Conservation (phyloP, 64 coral and sea anemone species). For the Astreopora myriophthalma region DNA sequence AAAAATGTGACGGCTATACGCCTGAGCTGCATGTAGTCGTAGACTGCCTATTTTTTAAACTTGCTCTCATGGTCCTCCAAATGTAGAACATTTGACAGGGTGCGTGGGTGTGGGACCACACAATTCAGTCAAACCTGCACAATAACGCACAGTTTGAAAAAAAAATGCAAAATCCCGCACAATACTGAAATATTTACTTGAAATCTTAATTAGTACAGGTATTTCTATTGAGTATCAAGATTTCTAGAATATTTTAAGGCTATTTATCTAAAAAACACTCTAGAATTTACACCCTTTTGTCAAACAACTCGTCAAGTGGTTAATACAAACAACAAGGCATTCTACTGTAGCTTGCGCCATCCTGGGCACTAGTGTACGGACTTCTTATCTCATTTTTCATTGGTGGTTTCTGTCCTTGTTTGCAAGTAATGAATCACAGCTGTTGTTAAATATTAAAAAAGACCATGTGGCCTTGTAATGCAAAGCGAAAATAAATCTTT, state of each 20-base stretch:
- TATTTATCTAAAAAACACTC: not conserved
- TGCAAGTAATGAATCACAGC: constrained; percentile 10
- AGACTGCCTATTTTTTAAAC: constrained; percentile 86
- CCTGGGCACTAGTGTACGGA: constrained; percentile 35
- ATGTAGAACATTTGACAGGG: constrained; percentile 46
- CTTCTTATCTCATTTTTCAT: too few species aligned
- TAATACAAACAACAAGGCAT: constrained; percentile 48
- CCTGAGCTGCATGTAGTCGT: constrained; percentile 89
- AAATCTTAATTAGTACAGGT: constrained; percentile 45
- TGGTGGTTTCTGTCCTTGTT: not conserved
- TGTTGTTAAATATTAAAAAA: not conserved
- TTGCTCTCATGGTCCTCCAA: too few species aligned
- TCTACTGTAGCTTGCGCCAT: constrained; percentile 39
- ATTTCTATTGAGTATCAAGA: constrained; percentile 29
- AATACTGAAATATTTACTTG: constrained; percentile 52
- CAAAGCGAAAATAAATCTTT: not conserved
- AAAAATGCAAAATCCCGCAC: constrained; percentile 5
- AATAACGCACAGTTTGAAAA: constrained; percentile 32
- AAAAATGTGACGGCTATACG: constrained; percentile 89
- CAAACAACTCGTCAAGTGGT: constrained; percentile 45
- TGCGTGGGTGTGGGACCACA: constrained; percentile 46
- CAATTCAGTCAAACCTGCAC: constrained; percentile 53
- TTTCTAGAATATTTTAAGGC: constrained; percentile 48
- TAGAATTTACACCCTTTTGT: too few species aligned
- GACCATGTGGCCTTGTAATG: constrained; percentile 13